phyloP scores from a whole-genome alignment of 2,797 vertebrate species.

The Anabacerthia variegaticeps region DNA sequence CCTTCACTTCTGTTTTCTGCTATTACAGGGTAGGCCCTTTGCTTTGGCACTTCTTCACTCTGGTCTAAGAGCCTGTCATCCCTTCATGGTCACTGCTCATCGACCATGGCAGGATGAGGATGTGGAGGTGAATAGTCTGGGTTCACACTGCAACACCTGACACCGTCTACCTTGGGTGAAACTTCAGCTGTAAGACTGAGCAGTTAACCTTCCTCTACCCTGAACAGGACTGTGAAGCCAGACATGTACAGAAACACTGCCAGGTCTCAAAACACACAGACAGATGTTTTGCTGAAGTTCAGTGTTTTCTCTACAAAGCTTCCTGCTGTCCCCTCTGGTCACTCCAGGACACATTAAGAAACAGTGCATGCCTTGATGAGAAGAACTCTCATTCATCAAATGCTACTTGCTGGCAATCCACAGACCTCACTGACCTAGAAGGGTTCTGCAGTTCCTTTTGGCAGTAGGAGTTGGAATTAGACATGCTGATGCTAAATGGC shows the following conservation, averaged over 20 bases:
- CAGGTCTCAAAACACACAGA: neutral
- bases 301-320: neutral
- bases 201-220: neutral
- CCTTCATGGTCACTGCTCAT: neutral
- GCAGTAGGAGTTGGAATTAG: neutral
- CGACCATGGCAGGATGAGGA: neutral
- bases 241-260: neutral
- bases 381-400: neutral
- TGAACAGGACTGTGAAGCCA: neutral
- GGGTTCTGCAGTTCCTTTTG: slow-evolving; percentile 1
- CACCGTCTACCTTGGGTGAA: neutral
- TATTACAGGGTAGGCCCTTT: neutral
- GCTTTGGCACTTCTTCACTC: neutral
- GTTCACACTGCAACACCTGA: neutral
- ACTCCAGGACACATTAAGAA: neutral
- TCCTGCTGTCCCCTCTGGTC: neutral
- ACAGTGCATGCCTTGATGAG: neutral
- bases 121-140: accelerated
- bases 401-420: neutral
- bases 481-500: slow-evolving; percentile 22
- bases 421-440: neutral
- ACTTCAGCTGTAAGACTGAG: neutral
- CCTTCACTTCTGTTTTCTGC: neutral
- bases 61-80: neutral
- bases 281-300: neutral